Evolutionary conservation across 2,888 invertebrate genomes (phyloP), one percentile per base, ranked within the genome.

Genomic region (Conus canariensis): DNA sequence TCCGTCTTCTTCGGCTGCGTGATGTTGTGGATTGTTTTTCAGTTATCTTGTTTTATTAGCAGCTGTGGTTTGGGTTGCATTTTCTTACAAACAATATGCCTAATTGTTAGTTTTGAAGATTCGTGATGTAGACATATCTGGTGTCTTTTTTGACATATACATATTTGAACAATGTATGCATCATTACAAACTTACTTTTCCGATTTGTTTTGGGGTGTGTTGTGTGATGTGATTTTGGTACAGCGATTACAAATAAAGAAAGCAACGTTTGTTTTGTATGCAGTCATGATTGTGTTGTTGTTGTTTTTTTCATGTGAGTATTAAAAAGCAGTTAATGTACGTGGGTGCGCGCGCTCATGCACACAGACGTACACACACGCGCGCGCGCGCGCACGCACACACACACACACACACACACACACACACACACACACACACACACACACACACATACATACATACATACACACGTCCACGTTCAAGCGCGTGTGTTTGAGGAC

Each of bases 371-470:
- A 16, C 64, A 64, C 64, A 83, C 60, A 85, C 59, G 58, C 85
- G 56, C 85, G 58, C 85, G 8, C 83, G 30, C 30, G 9, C 83
- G 16, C 83, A 64, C n/a, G 30, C 67, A 86, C 30, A 12, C 67
- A 86, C 86, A 25, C 86, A 86, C 64, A 25, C 86, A 86, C 86
- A 25, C 86, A 59, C 64, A 3, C 86, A 59, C 86, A 3, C 86
- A 59, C 60, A 3, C 86, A 59, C 86, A 25, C 86, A 86, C 86
- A 25, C 86, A 83, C 83, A 56, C 83, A 83, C 83, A 83, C 83
- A 83, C 83, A 83, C 83, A 83, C 83, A 83, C 83, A 83, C 83
- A 83, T 58, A 83, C 83, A 83, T 58, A 83, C 83, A 83, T 58
- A 83, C 83, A 83, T 58, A 83, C 83, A 83, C 83, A 58, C 83